phyloP scores from a whole-genome alignment of 2,888 invertebrate species.

The Alviniconcha strummeri region DNA sequence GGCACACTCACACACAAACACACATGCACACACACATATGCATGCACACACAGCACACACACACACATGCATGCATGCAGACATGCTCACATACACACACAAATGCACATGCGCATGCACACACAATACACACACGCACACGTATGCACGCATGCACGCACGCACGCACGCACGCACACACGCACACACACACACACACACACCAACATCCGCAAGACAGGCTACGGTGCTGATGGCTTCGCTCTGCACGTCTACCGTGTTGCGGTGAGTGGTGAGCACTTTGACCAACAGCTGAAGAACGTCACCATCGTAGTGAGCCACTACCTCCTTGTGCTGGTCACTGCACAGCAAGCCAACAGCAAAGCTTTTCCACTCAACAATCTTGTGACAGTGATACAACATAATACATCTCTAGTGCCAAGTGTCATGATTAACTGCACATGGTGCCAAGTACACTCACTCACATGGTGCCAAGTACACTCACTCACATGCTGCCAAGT shows the following conservation, averaged over 20 bases:
- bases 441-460: no score
- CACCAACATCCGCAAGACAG: constrained; percentile 65
- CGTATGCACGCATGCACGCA: no score
- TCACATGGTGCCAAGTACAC: no score
- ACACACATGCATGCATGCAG: not conserved
- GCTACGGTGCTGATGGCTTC: constrained; percentile 63
- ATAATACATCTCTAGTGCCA: no score
- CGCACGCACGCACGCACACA: no score
- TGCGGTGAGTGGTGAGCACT: constrained; percentile 45
- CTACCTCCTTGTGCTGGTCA: constrained; percentile 50
- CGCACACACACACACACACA: constrained; percentile 10
- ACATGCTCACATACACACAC: not conserved
- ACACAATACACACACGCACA: not conserved
- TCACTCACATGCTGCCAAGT: no score
- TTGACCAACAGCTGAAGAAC: constrained; percentile 45
- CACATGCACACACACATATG: no score
- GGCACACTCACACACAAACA: no score
- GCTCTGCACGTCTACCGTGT: constrained; percentile 50
- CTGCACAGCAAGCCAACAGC: constrained; percentile 35
- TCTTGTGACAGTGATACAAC: no score
- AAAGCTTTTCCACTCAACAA: no score
- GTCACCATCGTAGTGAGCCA: constrained; percentile 49
- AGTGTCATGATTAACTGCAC: no score
- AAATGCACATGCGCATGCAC: not conserved
- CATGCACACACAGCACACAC: no score